Base-by-base conservation (phyloP, 2,797 vertebrate genomes). In the Characodon lateralis region DNA sequence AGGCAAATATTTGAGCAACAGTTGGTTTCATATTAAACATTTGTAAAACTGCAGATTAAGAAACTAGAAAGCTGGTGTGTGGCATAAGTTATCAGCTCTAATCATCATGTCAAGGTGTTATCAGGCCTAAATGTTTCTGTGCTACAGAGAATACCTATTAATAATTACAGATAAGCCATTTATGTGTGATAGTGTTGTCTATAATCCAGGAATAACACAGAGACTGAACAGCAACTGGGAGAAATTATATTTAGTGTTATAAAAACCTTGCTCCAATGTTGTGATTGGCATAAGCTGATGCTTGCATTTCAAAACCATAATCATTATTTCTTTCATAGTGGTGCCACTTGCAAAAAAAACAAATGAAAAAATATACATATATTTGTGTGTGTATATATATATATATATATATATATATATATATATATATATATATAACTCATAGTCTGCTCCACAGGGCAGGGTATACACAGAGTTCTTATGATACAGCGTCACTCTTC, bases 391-490 rank as follows among this genome's bases (percentile, higher is more conserved):
- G 2, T 28, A 28, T 89, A 93, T 43, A 18, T 53, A 71, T 89
- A 93, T 90, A 71, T 71, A 63, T 89, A 94, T 89, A 94, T 43
- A 18, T 53, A 71, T 89, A 94, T 90, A 71, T 71, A 63, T 89
- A 94, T 89, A 94, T 66, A 46, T 70, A 69, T 89, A 94, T 90
- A 71, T 74, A 71, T 90, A 94, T 90, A 94, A 93, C 93, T 95
- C 92, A 94, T 91, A 88, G 90, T 96, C 95, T 96, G 95, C 95
- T 95, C 95, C 95, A 96, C 95, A 96, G 96, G 95, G 95, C 95
- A 96, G 95, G 93, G 89, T 88, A 95, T 94, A 94, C 93, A 94
- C 93, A 95, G 93, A 95, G 88, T 93, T 95, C 92, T 90, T 95
- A 95, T 95, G 93, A 92, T 95, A 95, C 94, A 96, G 95, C 95